Evolutionary conservation across 2,888 invertebrate species (phyloP), one percentile per base, ranked within the genome.

Genomic region (Melanostoma scalare): DNA sequence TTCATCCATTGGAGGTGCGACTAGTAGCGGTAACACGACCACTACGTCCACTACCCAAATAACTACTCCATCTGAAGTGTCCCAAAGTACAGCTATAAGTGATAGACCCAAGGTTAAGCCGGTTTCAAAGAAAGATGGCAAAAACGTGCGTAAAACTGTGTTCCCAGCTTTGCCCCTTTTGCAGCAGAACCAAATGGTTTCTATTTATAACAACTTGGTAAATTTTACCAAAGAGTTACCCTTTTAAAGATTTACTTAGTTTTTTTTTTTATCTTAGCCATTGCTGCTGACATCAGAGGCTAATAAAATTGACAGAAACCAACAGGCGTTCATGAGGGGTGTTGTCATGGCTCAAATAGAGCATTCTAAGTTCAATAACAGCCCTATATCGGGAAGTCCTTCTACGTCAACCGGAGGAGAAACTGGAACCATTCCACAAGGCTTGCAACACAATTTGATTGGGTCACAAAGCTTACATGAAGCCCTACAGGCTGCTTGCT

Each of bases 41-140:
- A 67, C 85, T 80, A 79, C 87, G 86, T 79, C 86, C 67, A 85
- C 84, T 35, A 88, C 88, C 6, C 88, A 90, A 81, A 90, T 92
- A 52, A 91, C 91, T 35, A 91, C 91, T 78, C 91, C 91, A 33
- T 91, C 91, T 5, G 92, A 91, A 86, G 91, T 91, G 42, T 90
- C 91, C 33, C 92, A 95, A 92, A 94, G 93, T 88, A 95, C 95
- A 77, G 95, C 96, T 85, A 95, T 96, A 88, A 95, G 95, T 92
- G 96, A 96, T 91, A 94, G 96, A 88, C 96, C 96, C 77, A 96
- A 96, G 91, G 96, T 95, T 53, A 96, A 96, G 91, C 94, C 96
- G 50, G 94, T 94, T 65, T 94, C 95, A 63, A 96, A 96, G 90
- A 96, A 96, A 90, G 96, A 95, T 89, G 94, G 94, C 61, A 96